Evolutionary conservation across 1,140 invertebrate genomes (phyloP), one percentile per base, ranked within the genome.

Genomic region (Proales similis): DNA sequence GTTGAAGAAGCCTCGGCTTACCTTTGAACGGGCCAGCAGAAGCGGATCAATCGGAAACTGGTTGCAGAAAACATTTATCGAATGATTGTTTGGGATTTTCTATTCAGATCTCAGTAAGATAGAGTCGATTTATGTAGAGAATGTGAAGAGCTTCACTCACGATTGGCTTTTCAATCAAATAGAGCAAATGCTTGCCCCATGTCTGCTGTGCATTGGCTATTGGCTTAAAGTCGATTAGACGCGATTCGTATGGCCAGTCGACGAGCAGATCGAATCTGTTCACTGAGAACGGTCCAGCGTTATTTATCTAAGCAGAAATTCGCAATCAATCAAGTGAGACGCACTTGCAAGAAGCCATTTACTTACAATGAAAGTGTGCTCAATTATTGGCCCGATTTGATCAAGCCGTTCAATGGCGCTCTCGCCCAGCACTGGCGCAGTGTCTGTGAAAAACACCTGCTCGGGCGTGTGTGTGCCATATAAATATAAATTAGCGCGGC

Each of bases 51-150:
- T 42, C 22, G 29, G 22, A 12, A 29, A 57, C 1, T 36, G 45
- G 27, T 36, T 14, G 20, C 51, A 57, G 20, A 57, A 26, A 14
- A 57, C 51, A 42, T 57, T 57, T 9, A 57, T 57, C 14, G 51
- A 42, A 57, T 57, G 51, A 14, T 57, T 42, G 27, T 57, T 57
- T 3, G 51, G 51, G 30, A 57, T 57, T 57, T 57, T 57, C 49
- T 53, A 20, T n/a, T n/a, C n/a, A n/a, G n/a, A n/a, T n/a, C n/a
- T n/a, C n/a, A n/a, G n/a, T n/a, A n/a, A n/a, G n/a, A n/a, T n/a
- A n/a, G n/a, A n/a, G n/a, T n/a, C n/a, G n/a, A n/a, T n/a, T n/a
- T n/a, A n/a, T n/a, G n/a, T n/a, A n/a, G n/a, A n/a, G n/a, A n/a
- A n/a, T n/a, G n/a, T n/a, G n/a, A n/a, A 11, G 7, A 26, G 22